phyloP scores from a whole-genome alignment of 2,113 vertebrate species.

The Chrysemys picta region DNA sequence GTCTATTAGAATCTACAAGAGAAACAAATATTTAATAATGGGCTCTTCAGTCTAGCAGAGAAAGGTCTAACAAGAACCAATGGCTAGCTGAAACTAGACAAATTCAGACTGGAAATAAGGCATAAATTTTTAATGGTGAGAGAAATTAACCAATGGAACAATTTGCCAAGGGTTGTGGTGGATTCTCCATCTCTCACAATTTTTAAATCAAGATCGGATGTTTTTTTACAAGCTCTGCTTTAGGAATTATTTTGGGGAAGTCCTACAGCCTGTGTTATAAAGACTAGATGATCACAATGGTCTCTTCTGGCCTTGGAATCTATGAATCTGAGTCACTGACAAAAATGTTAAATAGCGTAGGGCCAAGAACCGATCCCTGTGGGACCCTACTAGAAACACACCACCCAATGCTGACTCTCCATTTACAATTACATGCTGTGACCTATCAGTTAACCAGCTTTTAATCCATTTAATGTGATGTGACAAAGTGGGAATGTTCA shows the following conservation, averaged over 20 bases:
- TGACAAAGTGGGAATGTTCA: too few species aligned
- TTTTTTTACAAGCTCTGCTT: neutral
- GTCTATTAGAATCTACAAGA: too few species aligned
- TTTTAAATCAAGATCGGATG: neutral
- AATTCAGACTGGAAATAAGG: too few species aligned
- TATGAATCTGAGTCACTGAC: neutral
- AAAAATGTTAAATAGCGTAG: too few species aligned
- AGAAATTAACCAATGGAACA: neutral
- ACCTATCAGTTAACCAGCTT: neutral
- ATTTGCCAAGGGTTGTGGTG: neutral
- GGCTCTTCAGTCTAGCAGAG: too few species aligned
- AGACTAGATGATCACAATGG: neutral
- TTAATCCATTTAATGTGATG: neutral
- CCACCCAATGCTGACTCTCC: neutral
- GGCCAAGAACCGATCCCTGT: too few species aligned
- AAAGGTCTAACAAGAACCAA: too few species aligned
- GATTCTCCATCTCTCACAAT: neutral
- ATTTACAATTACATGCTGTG: neutral
- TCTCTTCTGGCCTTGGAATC: neutral
- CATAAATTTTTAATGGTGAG: too few species aligned
- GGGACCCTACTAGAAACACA: neutral
- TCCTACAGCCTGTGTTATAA: neutral
- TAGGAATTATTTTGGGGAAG: neutral
- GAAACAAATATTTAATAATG: too few species aligned
- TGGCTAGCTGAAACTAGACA: too few species aligned